Conservation (phyloP, 2,888 invertebrate species). For the Tenthredo amoena region DNA sequence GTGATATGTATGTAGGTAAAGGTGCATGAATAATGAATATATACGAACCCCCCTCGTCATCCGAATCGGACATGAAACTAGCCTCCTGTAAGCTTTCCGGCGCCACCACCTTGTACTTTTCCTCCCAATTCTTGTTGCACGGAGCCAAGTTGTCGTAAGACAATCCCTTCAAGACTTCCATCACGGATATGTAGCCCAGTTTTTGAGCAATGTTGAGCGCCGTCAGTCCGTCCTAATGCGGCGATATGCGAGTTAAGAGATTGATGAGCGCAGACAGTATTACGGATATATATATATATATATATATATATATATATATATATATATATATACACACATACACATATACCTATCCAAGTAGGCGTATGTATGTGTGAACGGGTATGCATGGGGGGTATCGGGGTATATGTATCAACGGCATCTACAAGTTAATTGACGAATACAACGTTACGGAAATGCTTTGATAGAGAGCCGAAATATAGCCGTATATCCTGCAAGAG, state of each 20-base stretch:
- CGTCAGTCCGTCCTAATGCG: constrained; percentile 94
- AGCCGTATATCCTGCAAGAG: neutral
- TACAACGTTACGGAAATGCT: too few relatives aligned
- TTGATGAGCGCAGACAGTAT: neutral
- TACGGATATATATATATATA: too few relatives aligned
- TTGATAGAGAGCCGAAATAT: neutral
- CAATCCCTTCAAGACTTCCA: constrained; percentile 93
- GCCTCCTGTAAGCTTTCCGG: constrained; percentile 99
- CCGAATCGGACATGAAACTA: constrained; percentile 96
- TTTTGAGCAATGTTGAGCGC: constrained; percentile 97
- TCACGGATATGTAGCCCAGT: constrained; percentile 98
- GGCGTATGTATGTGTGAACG: too few relatives aligned
- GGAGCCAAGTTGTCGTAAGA: constrained; percentile 78
- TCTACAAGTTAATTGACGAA: too few relatives aligned
- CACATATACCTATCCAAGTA: too few relatives aligned
- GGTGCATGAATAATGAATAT: neutral
- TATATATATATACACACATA: too few relatives aligned
- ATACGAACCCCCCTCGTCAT: constrained; percentile 96
- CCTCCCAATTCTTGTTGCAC: constrained; percentile 85
- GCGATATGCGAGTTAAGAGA: neutral
- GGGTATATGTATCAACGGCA: too few relatives aligned
- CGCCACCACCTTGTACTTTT: constrained; percentile 97
- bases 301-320: too few relatives aligned
- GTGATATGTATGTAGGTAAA: neutral
- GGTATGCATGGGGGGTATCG: too few relatives aligned